A percentile compares a stretch with the other conserved stretches of the same genome.
phyloP scores from a whole-genome alignment of 2,888 invertebrate genomes.

The Drosophila austrosaltans region DNA sequence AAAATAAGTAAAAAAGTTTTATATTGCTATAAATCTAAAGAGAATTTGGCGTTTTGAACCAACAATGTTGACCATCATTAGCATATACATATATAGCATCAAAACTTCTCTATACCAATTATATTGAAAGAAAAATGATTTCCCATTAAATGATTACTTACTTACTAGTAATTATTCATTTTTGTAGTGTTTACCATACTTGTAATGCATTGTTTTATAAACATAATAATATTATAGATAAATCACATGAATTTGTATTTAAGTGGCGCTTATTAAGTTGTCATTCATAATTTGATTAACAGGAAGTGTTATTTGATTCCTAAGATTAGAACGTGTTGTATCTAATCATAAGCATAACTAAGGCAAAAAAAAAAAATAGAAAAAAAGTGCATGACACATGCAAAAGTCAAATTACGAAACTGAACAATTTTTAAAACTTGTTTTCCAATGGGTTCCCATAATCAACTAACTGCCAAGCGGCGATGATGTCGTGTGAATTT shows the following conservation, averaged over 20 bases:
- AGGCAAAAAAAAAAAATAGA: not conserved
- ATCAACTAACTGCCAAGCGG: slow-evolving; percentile 41
- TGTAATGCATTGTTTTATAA: not conserved
- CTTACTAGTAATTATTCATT: not conserved
- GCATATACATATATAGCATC: too few species aligned
- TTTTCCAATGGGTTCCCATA: slow-evolving; percentile 75
- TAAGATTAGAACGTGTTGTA: not conserved
- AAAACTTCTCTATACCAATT: too few species aligned
- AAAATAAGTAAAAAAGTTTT: too few species aligned
- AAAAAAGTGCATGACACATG: slow-evolving; percentile 31
- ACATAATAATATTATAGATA: not conserved
- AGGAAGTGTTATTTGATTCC: not conserved
- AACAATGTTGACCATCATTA: too few species aligned
- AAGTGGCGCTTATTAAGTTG: not conserved
- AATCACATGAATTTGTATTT: not conserved
- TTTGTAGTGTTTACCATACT: not conserved
- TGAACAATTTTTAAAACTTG: slow-evolving; percentile 60
- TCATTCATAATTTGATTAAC: not conserved
- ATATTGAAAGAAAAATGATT: too few species aligned
- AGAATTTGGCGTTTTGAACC: too few species aligned
- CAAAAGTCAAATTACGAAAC: slow-evolving; percentile 51
- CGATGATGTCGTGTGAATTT: slow-evolving; percentile 66
- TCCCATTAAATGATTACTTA: too few species aligned
- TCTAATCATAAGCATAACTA: not conserved
- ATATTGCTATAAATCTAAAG: too few species aligned